Conservation (phyloP, 1,140 invertebrate genomes). For the Macrobrachium nipponense region DNA sequence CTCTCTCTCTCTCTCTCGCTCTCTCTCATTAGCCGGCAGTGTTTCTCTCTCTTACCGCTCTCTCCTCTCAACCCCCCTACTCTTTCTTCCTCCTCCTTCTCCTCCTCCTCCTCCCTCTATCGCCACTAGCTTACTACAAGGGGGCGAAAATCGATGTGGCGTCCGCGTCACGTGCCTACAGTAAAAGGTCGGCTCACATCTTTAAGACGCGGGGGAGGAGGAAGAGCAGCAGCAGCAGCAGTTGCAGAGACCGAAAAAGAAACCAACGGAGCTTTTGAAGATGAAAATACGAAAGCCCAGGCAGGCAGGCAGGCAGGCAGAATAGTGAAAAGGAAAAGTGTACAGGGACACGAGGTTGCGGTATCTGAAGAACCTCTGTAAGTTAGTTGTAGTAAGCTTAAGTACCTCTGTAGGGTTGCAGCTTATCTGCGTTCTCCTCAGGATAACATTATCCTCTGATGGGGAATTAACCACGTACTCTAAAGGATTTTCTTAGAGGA, state of each 20-base stretch:
- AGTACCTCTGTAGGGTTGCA: no score
- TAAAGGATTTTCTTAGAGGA: no score
- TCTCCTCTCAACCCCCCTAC: neutral
- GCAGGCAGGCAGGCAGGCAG: neutral
- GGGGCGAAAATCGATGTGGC: neutral
- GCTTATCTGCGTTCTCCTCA: no score
- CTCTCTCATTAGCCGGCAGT: neutral
- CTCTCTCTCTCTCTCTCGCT: no score
- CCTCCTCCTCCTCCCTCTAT: neutral
- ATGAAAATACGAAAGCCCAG: neutral
- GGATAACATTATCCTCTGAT: no score
- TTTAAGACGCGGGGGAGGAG: constrained; percentile 7
- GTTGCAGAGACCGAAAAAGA: neutral
- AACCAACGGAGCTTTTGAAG: neutral
- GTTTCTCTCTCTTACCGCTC: constrained; percentile 12
- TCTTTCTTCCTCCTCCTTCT: neutral
- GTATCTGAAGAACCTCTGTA: no score
- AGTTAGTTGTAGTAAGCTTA: no score
- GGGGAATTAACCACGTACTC: no score
- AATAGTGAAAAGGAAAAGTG: no score
- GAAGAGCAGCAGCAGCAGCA: neutral
- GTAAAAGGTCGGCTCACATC: no score
- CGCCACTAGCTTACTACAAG: neutral
- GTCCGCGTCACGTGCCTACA: no score
- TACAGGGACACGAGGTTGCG: no score